Conservation (phyloP, 92 coral and sea anemone species). For the Porites evermanni region DNA sequence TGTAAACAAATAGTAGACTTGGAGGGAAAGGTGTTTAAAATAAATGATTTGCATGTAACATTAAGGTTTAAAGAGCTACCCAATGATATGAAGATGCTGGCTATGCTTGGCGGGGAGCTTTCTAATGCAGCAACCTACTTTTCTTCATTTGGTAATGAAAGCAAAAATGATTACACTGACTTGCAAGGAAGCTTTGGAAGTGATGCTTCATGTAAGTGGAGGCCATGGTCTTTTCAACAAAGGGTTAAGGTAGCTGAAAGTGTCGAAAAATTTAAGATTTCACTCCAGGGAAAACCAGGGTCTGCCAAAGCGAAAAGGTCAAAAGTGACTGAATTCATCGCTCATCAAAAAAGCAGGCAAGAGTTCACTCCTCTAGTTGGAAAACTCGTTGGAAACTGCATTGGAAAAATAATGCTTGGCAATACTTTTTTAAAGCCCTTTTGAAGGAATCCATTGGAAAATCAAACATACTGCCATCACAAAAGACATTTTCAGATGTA, state of each 20-base stretch:
- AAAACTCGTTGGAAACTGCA: background rate
- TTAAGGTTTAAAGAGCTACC: constrained; percentile 72
- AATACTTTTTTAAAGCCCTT: constrained; percentile 58
- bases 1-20: constrained; percentile 72
- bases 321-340: constrained; percentile 61
- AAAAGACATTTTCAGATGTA: constrained; percentile 58
- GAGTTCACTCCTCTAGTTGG: constrained; percentile 64
- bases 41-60: constrained; percentile 67
- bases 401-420: constrained; percentile 52
- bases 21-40: constrained; percentile 67
- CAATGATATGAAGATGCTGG: constrained; percentile 85
- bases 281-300: constrained; percentile 28
- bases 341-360: constrained; percentile 63
- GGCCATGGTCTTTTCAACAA: constrained; percentile 56
- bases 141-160: constrained; percentile 76
- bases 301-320: constrained; percentile 43
- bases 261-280: constrained; percentile 46
- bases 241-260: constrained; percentile 39
- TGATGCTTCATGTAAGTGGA: constrained; percentile 50
- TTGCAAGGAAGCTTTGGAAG: constrained; percentile 61
- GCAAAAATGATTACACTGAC: constrained; percentile 48
- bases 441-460: constrained; percentile 71
- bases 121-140: constrained; percentile 75
- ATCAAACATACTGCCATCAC: constrained; percentile 44
- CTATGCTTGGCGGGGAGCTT: constrained; percentile 85